Conservation (phyloP, 2,888 invertebrate species). For the Bellardia pandia region DNA sequence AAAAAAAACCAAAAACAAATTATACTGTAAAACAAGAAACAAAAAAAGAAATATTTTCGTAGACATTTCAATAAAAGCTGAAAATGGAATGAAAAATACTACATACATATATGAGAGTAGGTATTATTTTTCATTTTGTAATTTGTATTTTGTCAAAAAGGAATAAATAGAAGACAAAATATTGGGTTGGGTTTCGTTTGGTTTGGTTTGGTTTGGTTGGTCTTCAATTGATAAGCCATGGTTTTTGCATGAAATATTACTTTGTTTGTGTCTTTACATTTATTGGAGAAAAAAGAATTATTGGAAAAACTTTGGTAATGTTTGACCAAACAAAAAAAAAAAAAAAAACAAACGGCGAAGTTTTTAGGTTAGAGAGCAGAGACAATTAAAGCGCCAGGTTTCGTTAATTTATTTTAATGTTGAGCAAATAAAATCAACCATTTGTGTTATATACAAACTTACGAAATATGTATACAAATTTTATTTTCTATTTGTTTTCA, state of each 20-base stretch:
- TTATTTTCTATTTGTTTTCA: too few species aligned
- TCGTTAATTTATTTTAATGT: too few species aligned
- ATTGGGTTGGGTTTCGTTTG: background rate
- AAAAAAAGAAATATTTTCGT: conserved; percentile 1
- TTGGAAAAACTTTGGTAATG: conserved; percentile 19
- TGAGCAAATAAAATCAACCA: too few species aligned
- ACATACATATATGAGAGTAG: background rate
- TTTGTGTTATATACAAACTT: too few species aligned
- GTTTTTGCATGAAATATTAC: conserved; percentile 28
- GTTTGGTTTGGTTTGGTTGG: conserved; percentile 24
- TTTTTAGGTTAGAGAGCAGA: background rate
- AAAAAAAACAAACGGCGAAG: background rate
- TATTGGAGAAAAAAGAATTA: background rate
- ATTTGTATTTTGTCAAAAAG: background rate
- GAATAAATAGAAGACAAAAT: conserved; percentile 5
- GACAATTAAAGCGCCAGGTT: too few species aligned
- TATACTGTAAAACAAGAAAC: conserved; percentile 9
- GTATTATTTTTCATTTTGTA: conserved; percentile 28
- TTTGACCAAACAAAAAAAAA: background rate
- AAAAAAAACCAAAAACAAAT: conserved; percentile 58
- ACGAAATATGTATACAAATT: too few species aligned
- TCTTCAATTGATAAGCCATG: conserved; percentile 56
- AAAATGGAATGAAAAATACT: background rate
- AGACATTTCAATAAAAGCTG: background rate
- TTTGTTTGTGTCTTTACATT: conserved; percentile 14